Percentiles rank a stretch among this genome's conserved stretches.
Conservation (phyloP, 2,888 invertebrate genomes). For the Pseudococcus viburni region DNA sequence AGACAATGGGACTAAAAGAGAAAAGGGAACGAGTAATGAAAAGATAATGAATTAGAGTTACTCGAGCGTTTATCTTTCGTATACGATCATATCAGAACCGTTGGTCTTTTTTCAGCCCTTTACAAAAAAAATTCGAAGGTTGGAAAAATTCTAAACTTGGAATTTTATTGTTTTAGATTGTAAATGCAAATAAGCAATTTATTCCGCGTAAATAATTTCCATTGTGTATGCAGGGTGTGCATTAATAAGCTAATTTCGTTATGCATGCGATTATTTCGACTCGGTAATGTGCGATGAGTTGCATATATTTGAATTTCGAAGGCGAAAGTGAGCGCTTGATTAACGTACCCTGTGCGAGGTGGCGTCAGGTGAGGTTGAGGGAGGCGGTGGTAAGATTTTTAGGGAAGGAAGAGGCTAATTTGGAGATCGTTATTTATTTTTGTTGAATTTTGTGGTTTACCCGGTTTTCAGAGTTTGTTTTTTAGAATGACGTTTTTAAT, state of each 20-base stretch:
- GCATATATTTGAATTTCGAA: slow-evolving; percentile 11
- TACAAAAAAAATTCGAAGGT: not conserved
- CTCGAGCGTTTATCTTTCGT: slow-evolving; percentile 19
- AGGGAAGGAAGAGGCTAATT: too few species aligned
- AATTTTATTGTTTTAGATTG: slow-evolving; percentile 9
- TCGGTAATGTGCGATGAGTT: not conserved
- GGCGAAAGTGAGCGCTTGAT: not conserved
- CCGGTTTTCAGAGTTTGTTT: too few species aligned
- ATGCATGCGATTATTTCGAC: slow-evolving; percentile 9
- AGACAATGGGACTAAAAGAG: slow-evolving; percentile 1
- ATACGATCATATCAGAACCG: not conserved
- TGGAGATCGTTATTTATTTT: too few species aligned
- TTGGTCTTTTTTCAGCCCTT: not conserved
- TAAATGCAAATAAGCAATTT: slow-evolving; percentile 14
- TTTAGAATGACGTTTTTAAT: too few species aligned
- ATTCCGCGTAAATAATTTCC: slow-evolving; percentile 34
- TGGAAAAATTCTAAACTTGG: not conserved
- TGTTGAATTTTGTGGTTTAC: too few species aligned
- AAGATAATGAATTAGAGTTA: slow-evolving; percentile 41
- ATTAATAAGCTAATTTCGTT: slow-evolving; percentile 4
- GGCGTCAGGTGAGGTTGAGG: not conserved
- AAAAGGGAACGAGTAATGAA: slow-evolving; percentile 30
- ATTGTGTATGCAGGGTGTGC: slow-evolving; percentile 26
- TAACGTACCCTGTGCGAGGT: not conserved
- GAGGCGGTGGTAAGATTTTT: too few species aligned